These are phyloP conservation scores for Hydropotes inermis DNA, from an alignment of 2,113 vertebrate species.

Conservation along the genomic window DNA sequence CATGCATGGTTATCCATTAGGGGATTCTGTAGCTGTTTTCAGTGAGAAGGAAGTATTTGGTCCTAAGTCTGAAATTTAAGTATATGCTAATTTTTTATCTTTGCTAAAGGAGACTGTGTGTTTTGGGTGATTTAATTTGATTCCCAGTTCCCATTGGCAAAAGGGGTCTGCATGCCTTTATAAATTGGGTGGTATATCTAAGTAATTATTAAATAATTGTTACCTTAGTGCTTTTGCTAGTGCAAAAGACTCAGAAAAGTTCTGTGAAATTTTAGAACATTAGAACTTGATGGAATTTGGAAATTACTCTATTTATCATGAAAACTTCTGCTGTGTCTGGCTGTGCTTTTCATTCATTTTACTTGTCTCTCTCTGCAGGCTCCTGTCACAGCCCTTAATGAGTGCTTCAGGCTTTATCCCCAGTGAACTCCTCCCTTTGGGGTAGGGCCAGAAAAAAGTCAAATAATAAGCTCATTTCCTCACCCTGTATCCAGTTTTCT, in stretches of 20 bases:
- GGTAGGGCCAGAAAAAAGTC: neutral
- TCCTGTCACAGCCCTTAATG: neutral
- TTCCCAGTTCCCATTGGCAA: neutral
- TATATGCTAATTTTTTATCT: neutral
- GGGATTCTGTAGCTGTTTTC: neutral
- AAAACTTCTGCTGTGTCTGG: neutral
- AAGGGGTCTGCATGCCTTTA: neutral
- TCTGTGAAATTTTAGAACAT: neutral
- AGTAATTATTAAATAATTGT: neutral
- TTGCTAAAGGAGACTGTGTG: neutral
- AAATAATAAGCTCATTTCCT: neutral
- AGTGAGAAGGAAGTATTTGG: neutral
- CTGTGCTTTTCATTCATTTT: neutral
- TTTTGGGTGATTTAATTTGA: neutral
- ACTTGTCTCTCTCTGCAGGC: neutral
- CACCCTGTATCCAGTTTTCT: neutral
- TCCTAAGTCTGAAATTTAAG: neutral
- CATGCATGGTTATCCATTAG: neutral
- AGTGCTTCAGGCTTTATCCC: neutral
- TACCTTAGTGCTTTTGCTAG: neutral
- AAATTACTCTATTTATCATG: neutral
- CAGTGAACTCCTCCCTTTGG: neutral
- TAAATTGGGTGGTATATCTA: neutral
- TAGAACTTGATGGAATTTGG: neutral
- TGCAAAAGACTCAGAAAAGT: neutral